Percentiles rank a stretch among this genome's conserved stretches.
Conservation (phyloP, 64 coral and sea anemone species). For the Hydrozoanthus tunicans region DNA sequence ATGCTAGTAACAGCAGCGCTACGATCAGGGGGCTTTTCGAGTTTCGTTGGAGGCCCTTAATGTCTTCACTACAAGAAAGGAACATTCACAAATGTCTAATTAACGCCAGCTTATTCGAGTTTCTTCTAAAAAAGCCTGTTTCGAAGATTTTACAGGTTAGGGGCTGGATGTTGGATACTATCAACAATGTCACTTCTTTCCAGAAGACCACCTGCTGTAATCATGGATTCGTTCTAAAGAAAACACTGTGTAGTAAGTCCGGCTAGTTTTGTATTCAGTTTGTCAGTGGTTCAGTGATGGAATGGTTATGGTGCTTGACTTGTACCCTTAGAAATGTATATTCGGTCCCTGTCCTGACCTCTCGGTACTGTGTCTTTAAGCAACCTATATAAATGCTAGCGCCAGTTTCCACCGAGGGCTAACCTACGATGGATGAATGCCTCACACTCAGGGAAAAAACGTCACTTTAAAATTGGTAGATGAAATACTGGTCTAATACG, state of each 20-base stretch:
- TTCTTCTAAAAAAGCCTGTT: not conserved
- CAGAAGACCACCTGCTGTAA: slow-evolving; percentile 13
- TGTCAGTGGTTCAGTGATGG: not conserved
- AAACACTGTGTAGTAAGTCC: slow-evolving; percentile 27
- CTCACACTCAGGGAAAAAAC: no score
- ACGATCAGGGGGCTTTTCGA: slow-evolving; percentile 34
- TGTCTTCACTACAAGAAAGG: not conserved
- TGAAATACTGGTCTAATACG: no score
- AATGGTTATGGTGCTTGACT: no score
- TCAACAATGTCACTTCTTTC: not conserved
- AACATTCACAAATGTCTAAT: not conserved
- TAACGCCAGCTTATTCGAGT: not conserved
- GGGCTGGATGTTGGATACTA: not conserved
- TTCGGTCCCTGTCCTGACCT: no score
- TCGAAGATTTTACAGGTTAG: not conserved
- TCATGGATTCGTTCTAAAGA: slow-evolving; percentile 29
- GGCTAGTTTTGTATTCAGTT: not conserved
- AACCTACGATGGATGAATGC: no score
- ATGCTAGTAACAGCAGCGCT: not conserved
- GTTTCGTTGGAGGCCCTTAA: not conserved
- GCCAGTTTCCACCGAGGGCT: no score
- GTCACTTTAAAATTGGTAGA: no score
- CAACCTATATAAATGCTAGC: no score
- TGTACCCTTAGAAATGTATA: no score
- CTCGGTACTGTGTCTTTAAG: no score